Base-by-base conservation (phyloP, 2,888 invertebrate species). In the Criorhina ranunculi region DNA sequence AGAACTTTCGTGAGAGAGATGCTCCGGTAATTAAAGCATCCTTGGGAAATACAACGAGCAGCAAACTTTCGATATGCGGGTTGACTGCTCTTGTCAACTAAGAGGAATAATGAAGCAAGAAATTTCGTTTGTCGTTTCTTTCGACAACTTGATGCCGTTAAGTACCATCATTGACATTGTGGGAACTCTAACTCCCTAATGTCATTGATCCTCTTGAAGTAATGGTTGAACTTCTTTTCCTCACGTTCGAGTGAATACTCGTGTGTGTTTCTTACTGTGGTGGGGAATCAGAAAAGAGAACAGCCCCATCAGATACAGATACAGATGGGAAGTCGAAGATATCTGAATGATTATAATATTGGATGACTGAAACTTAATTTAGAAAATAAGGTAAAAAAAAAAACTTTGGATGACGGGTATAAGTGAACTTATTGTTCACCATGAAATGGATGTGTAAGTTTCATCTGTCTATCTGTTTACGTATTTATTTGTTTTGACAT, bases 1-100 rank as follows among this genome's bases (percentile, higher is more conserved):
- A 40, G 24, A 51, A 37, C 40, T 12, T 31, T 53, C 46, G n/a
- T n/a, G 11, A 67, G 24, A 17, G 37, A 53, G 67, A 53, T 40
- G 40, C 67, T 67, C 53, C 67, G 29, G 55, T 44, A 69, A 69
- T 69, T 55, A 69, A 69, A 53, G 44, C 33, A 55, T 69, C 55
- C 42, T 19, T 69, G 40, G 17, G 44, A 55, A n/a, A 11, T n/a
- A 55, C 55, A 55, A 53, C 44, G 42, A 31, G 31, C 17, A 31
- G 31, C 17, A 55, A 42, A 55, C 55, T 42, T 44, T 15, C 11
- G 44, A 44, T n/a, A n/a, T 44, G 40, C 11, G 8, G 51, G 66
- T 42, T 55, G 55, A 42, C 67, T 67, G 35, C 24, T 12, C 24
- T 12, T 31, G 12, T 31, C 51, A 53, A 15, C 51, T 66, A 33